Conservation (phyloP, 2,797 vertebrate genomes). For the Girardinus metallicus region DNA sequence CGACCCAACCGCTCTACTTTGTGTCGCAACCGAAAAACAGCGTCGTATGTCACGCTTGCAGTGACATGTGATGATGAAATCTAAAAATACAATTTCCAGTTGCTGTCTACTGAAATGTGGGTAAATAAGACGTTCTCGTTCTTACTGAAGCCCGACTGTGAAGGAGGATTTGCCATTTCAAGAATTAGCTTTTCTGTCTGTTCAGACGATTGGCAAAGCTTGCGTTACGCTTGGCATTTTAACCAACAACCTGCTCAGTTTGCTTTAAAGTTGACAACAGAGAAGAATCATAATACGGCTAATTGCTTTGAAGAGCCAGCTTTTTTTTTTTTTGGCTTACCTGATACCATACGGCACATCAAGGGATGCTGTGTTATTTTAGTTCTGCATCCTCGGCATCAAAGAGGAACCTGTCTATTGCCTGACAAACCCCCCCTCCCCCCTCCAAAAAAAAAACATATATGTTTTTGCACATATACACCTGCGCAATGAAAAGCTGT, state of each 20-base stretch:
- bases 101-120: background rate
- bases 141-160: conserved; percentile 20
- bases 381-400: conserved; percentile 26
- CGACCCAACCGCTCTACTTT: background rate
- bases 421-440: too few relatives aligned
- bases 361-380: background rate
- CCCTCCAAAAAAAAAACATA: background rate
- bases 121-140: conserved; percentile 27
- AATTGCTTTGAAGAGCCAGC: conserved; percentile 11
- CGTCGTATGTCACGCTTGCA: background rate
- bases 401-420: conserved; percentile 39
- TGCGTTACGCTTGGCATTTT: conserved; percentile 23
- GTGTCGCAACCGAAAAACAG: too few relatives aligned
- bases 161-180: conserved; percentile 50
- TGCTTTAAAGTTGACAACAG: conserved; percentile 57
- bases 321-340: background rate
- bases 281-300: conserved; percentile 48
- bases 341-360: background rate
- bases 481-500: conserved; percentile 3
- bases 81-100: background rate
- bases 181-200: conserved; percentile 34
- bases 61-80: background rate
- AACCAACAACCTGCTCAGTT: conserved; percentile 54
- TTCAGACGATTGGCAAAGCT: conserved; percentile 47
- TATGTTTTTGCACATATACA: conserved; percentile 7